Percentiles rank a stretch among this genome's conserved stretches.
These are phyloP conservation scores for Poeciliopsis retropinna DNA, from an alignment of 2,113 vertebrate species.

Conservation along the genomic window DNA sequence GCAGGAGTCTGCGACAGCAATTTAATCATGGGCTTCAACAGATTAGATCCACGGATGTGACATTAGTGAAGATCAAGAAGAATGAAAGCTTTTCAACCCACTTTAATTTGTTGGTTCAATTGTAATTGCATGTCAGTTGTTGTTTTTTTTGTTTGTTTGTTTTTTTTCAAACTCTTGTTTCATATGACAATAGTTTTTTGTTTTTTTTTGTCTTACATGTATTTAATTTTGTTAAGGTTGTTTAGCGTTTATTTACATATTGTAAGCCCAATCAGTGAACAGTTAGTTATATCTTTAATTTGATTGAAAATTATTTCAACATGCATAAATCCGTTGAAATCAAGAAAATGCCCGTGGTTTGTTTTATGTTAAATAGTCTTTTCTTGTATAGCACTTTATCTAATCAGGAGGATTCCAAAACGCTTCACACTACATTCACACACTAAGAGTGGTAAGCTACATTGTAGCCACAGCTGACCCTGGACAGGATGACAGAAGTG, in stretches of 20 bases:
- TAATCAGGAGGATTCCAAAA: too few species aligned
- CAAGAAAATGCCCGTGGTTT: background rate
- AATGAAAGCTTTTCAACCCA: constrained; percentile 14
- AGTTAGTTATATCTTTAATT: background rate
- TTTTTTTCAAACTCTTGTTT: background rate
- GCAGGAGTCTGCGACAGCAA: constrained; percentile 1
- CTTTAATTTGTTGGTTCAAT: constrained; percentile 11
- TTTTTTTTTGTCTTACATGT: background rate
- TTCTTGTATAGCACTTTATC: too few species aligned
- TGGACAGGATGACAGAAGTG: too few species aligned
- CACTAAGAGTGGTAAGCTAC: too few species aligned
- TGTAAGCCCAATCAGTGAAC: background rate
- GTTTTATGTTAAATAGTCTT: background rate
- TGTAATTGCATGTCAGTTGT: background rate
- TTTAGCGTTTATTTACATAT: background rate
- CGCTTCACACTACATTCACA: too few species aligned
- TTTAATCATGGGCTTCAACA: constrained; percentile 16
- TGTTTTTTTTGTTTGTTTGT: background rate
- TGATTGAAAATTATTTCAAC: background rate
- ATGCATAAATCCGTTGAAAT: background rate
- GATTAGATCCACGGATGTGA: background rate
- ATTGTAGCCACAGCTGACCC: too few species aligned
- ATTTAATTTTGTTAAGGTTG: background rate
- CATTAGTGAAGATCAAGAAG: constrained; percentile 17
- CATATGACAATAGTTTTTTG: background rate